phyloP scores from a whole-genome alignment of 2,888 invertebrate genomes.

The Plagiodera versicolora region DNA sequence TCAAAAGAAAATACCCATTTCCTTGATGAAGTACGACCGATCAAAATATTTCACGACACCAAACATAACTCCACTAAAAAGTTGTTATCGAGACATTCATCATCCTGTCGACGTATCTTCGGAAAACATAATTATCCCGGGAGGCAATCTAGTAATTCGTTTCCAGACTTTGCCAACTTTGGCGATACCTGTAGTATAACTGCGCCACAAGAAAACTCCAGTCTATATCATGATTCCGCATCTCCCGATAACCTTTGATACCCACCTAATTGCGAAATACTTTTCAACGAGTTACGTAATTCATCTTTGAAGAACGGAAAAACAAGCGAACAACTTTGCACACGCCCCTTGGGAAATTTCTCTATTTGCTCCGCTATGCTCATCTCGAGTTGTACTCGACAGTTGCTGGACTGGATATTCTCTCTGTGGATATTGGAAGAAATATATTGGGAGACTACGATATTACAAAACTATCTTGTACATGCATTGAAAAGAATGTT shows the following conservation, averaged over 20 bases:
- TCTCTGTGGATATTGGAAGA: not conserved
- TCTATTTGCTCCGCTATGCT: not conserved
- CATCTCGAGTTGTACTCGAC: not conserved
- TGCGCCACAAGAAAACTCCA: not conserved
- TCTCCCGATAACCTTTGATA: slow-evolving; percentile 10
- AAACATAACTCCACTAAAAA: not conserved
- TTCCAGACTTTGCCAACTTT: not conserved
- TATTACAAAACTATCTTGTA: no score
- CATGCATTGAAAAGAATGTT: no score
- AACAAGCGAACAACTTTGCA: not conserved
- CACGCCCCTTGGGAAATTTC: not conserved
- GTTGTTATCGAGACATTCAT: not conserved
- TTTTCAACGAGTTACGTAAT: slow-evolving; percentile 8
- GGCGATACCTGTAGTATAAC: not conserved
- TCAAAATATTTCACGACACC: no score
- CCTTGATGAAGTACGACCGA: no score
- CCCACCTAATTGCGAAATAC: slow-evolving; percentile 10
- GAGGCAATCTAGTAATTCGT: not conserved
- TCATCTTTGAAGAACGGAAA: slow-evolving; percentile 6
- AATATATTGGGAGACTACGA: not conserved
- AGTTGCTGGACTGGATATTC: not conserved
- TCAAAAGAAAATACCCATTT: no score
- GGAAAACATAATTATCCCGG: not conserved
- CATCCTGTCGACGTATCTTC: not conserved
- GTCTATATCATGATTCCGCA: not conserved